phyloP scores from a whole-genome alignment of 2,113 vertebrate species.

The Bubo bubo region DNA sequence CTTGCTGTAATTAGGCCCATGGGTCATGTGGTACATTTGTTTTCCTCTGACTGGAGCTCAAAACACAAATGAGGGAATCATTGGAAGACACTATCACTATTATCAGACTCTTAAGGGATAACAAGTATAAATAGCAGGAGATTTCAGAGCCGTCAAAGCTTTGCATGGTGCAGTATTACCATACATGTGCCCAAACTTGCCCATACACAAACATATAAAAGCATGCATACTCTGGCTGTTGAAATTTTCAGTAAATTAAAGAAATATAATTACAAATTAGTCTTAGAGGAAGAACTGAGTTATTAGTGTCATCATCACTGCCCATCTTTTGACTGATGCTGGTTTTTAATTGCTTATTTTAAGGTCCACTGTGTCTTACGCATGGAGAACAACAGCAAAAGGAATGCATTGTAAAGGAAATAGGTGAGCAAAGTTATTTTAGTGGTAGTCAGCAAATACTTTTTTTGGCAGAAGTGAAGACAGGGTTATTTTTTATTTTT shows the following conservation, averaged over 20 bases:
- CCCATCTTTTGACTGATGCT: background rate
- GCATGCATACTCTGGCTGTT: accelerated
- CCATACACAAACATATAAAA: background rate
- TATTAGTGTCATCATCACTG: background rate
- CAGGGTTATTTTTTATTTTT: background rate
- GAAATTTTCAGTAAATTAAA: background rate
- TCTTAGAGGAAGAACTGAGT: background rate
- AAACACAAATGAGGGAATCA: background rate
- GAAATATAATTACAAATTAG: background rate
- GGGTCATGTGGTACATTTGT: background rate
- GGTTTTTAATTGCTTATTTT: background rate
- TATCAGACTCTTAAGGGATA: background rate
- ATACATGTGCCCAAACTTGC: background rate
- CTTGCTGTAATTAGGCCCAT: background rate
- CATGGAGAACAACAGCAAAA: background rate
- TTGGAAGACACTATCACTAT: background rate
- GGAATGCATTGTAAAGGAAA: background rate
- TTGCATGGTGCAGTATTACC: background rate
- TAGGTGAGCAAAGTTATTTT: background rate
- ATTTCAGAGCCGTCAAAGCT: background rate
- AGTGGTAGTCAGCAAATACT: background rate
- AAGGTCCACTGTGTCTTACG: background rate
- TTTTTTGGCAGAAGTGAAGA: background rate
- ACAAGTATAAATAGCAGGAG: background rate
- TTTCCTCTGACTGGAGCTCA: background rate